Conservation (phyloP, 2,888 invertebrate genomes). For the Athripsodes cinereus region DNA sequence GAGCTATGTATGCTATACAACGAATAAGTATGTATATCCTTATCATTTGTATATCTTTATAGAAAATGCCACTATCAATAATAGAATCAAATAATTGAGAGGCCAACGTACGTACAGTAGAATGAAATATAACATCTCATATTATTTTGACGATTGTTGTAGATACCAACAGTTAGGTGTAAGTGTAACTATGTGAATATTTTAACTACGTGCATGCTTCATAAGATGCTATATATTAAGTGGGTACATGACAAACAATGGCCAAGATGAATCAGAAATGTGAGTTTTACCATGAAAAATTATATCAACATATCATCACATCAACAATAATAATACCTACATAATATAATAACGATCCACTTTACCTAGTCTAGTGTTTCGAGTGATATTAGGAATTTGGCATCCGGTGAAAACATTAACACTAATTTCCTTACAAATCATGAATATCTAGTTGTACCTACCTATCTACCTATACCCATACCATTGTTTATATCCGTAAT, state of each 20-base stretch:
- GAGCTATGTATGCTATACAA: too few relatives aligned
- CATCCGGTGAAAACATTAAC: conserved; percentile 14
- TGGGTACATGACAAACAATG: not conserved
- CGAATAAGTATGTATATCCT: too few relatives aligned
- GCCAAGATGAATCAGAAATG: conserved; percentile 9
- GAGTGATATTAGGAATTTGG: conserved; percentile 10
- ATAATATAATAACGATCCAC: too few relatives aligned
- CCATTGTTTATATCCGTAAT: too few relatives aligned
- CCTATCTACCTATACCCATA: too few relatives aligned
- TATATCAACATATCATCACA: conserved; percentile 25
- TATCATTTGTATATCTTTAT: too few relatives aligned
- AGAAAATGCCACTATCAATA: not conserved
- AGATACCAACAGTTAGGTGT: not conserved
- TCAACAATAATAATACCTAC: not conserved
- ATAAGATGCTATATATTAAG: conserved; percentile 5
- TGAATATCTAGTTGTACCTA: too few relatives aligned
- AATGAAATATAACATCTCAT: not conserved
- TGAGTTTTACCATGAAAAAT: conserved; percentile 23
- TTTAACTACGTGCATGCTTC: not conserved
- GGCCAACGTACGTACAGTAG: not conserved
- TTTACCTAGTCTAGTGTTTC: too few relatives aligned
- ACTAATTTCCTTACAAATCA: too few relatives aligned
- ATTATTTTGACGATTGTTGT: not conserved
- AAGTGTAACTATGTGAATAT: not conserved
- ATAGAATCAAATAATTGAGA: not conserved